Conservation (phyloP, 2,797 vertebrate genomes). For the Semaprochilodus insignis region DNA sequence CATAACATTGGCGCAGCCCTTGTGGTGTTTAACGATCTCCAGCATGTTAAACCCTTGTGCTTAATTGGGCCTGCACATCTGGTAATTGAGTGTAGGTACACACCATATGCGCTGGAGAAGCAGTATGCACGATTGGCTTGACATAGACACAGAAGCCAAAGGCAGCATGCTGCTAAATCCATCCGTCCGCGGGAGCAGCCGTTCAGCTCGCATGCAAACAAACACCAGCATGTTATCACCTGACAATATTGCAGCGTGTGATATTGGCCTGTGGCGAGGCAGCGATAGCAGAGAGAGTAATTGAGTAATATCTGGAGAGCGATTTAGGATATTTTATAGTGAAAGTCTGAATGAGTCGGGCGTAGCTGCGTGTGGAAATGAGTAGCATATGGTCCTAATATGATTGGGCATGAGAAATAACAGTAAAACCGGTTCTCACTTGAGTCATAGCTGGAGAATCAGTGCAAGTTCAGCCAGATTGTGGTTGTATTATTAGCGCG, state of each 20-base stretch:
- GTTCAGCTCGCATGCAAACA: slow-evolving; percentile 1
- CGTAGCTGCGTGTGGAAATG: slow-evolving; percentile 49
- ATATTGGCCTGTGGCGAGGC: slow-evolving; percentile 12
- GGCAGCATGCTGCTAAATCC: background rate
- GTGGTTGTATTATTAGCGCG: slow-evolving; percentile 63
- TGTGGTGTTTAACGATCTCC: too few species aligned
- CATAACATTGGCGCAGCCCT: too few species aligned
- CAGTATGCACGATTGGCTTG: background rate
- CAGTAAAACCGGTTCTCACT: slow-evolving; percentile 64
- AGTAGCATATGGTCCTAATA: slow-evolving; percentile 61
- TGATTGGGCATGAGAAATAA: slow-evolving; percentile 73
- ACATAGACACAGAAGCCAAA: background rate
- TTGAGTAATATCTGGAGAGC: slow-evolving; percentile 54
- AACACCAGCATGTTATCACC: background rate
- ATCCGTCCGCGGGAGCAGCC: background rate
- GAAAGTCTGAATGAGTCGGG: slow-evolving; percentile 19
- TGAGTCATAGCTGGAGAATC: slow-evolving; percentile 77
- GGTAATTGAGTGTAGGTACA: background rate
- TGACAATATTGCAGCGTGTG: slow-evolving; percentile 4
- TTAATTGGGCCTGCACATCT: too few species aligned
- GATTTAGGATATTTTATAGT: slow-evolving; percentile 50
- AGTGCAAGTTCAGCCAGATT: slow-evolving; percentile 66
- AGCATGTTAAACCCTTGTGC: too few species aligned
- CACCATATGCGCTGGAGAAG: background rate
- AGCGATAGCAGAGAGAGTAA: slow-evolving; percentile 32